Base-by-base conservation (phyloP, 2,113 vertebrate genomes). In the Hyperopisus bebe region DNA sequence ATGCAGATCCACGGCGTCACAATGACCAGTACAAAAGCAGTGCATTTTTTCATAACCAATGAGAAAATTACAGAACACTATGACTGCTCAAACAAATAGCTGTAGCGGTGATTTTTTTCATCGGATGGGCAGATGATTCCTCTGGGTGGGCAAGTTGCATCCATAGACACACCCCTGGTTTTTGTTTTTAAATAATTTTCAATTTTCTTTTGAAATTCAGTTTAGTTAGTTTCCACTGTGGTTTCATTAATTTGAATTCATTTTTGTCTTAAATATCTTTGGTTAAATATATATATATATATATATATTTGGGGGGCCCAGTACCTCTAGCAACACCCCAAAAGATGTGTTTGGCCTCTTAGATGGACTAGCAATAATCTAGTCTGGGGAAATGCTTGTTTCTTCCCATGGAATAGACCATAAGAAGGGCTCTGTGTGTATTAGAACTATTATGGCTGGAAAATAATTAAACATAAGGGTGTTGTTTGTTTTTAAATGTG, bases 381-480 rank as follows among this genome's bases (percentile, higher is more conserved):
- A 39, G 35, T 35, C 35, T 15, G 70, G 15, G 31, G 13, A 4
- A 77, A 35, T 19, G 31, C 5, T 35, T 39, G 82, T 46, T 84
- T 42, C 82, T 53, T 51, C 24, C 31, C 31, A 86, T 27, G 24
- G 44, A 62, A 51, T 19, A 80, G 19, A n/a, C 46, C 55, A 27
- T 5, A 82, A 89, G 17, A 80, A 53, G 19, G 15, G n/a, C 46
- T 39, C 46, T 11, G 80, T 42, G n/a, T 9, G 13, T 53, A 13
- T 80, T 46, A 39, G 19, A 70, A 58, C 42, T 11, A 17, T 46
- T 24, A 46, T 10, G 42, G 24, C 15, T 53, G 84, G 21, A 50
- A 89, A 62, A 90, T 48, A 80, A 90, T 90, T 90, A 87, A 87
- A 77, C 44, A 44, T 42, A 42, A 86, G 89, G 55, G 89, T 89